These are phyloP conservation scores for Ophioninae sp. DNA, from an alignment of 2,888 invertebrate genomes.

Conservation along the genomic window DNA sequence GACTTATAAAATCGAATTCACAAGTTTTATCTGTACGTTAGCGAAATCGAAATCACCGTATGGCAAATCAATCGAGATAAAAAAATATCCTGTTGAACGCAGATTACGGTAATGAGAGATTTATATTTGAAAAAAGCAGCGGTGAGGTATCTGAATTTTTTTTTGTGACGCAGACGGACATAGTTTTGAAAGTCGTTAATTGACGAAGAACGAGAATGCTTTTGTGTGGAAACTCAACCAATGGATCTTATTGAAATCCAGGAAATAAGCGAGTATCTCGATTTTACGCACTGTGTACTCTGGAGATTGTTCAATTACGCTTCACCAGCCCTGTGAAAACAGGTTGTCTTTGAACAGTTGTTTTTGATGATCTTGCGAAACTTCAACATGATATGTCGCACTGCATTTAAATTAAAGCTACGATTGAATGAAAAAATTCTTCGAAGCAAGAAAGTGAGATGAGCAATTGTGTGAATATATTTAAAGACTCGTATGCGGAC, in stretches of 20 bases:
- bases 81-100: background rate
- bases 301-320: background rate
- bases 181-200: background rate
- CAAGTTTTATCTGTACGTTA: constrained; percentile 10
- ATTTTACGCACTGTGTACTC: background rate
- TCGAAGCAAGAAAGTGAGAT: too few relatives aligned
- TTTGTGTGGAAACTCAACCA: background rate
- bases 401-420: background rate
- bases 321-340: background rate
- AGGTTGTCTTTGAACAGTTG: too few relatives aligned
- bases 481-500: background rate
- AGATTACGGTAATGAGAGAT: background rate
- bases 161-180: background rate
- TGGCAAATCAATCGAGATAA: background rate
- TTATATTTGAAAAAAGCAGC: background rate
- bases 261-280: background rate
- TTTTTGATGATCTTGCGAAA: background rate
- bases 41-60: background rate
- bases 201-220: background rate
- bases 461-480: background rate
- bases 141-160: background rate
- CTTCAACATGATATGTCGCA: background rate
- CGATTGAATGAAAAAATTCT: background rate
- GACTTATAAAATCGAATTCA: background rate
- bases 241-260: background rate